A percentile compares a stretch with the other conserved stretches of the same genome.
These are phyloP conservation scores for Coryphaenoides rupestris DNA, from an alignment of 2,113 vertebrate genomes.

Conservation along the genomic window DNA sequence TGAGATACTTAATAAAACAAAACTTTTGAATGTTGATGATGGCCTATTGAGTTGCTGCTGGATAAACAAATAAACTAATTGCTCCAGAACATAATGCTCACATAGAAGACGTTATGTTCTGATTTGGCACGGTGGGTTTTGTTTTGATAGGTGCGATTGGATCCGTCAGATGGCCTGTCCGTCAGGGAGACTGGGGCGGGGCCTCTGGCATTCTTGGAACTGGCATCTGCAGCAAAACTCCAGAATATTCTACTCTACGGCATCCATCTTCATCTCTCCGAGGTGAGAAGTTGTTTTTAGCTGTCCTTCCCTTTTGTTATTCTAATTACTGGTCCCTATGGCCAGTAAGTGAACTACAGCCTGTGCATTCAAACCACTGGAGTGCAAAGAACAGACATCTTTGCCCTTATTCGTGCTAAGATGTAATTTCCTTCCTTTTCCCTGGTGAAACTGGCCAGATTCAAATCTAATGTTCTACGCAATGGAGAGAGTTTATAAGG, in stretches of 20 bases:
- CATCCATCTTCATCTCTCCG: slow-evolving; percentile 55
- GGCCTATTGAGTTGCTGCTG: slow-evolving; percentile 25
- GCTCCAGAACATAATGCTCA: slow-evolving; percentile 12
- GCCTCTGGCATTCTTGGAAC: slow-evolving; percentile 42
- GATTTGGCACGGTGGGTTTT: slow-evolving; percentile 23
- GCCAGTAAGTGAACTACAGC: no score
- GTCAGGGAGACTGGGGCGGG: slow-evolving; percentile 25
- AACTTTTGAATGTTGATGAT: slow-evolving; percentile 14
- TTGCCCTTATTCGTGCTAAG: no score
- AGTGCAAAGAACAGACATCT: no score
- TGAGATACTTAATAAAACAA: no score
- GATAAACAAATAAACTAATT: slow-evolving; percentile 39
- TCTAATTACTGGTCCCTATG: no score
- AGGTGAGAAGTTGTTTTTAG: slow-evolving; percentile 47
- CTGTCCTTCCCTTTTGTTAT: no score
- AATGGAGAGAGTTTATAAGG: no score
- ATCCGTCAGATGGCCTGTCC: slow-evolving; percentile 28
- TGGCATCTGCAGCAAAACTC: slow-evolving; percentile 54
- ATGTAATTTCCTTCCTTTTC: no score
- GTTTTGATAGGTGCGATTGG: slow-evolving; percentile 65
- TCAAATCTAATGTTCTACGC: no score
- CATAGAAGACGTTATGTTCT: slow-evolving; percentile 30
- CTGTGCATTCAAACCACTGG: no score
- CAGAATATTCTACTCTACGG: slow-evolving; percentile 69
- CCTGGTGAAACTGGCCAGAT: no score